A percentile compares a stretch with the other conserved stretches of the same genome.
phyloP scores from a whole-genome alignment of 2,888 invertebrate species.

The Colletes collaris region DNA sequence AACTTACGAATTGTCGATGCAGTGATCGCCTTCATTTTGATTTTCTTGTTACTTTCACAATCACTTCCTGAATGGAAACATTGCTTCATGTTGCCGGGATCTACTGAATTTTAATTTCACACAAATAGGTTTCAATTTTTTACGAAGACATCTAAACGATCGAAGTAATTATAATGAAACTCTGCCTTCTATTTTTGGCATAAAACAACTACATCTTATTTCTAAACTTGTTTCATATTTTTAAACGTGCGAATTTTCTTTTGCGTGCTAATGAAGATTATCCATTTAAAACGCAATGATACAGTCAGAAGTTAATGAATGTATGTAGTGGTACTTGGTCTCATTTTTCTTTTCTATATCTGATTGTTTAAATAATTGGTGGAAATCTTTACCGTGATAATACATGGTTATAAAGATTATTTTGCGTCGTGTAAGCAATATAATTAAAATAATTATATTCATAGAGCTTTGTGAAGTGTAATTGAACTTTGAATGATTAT shows the following conservation, averaged over 20 bases:
- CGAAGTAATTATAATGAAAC: slow-evolving; percentile 17
- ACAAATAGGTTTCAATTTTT: slow-evolving; percentile 2
- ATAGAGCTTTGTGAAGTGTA: no score
- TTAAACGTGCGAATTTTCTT: slow-evolving; percentile 27
- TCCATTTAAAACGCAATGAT: slow-evolving; percentile 30
- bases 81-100: background rate
- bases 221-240: slow-evolving; percentile 10
- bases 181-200: background rate
- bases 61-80: background rate
- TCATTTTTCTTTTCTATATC: background rate
- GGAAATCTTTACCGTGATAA: background rate
- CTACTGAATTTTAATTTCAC: slow-evolving; percentile 11
- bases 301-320: background rate
- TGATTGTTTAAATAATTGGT: background rate
- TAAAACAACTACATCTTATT: slow-evolving; percentile 4
- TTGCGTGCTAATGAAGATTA: slow-evolving; percentile 22
- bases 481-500: no score
- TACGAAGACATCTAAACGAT: background rate
- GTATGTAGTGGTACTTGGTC: background rate
- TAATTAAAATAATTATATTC: background rate
- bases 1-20: background rate
- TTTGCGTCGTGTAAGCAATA: no score
- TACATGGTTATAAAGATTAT: no score
- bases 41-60: slow-evolving; percentile 11
- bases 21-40: background rate